phyloP scores from a whole-genome alignment of 37 sponge, comb jelly and placozoan genomes.

The Aplysina aerophoba region DNA sequence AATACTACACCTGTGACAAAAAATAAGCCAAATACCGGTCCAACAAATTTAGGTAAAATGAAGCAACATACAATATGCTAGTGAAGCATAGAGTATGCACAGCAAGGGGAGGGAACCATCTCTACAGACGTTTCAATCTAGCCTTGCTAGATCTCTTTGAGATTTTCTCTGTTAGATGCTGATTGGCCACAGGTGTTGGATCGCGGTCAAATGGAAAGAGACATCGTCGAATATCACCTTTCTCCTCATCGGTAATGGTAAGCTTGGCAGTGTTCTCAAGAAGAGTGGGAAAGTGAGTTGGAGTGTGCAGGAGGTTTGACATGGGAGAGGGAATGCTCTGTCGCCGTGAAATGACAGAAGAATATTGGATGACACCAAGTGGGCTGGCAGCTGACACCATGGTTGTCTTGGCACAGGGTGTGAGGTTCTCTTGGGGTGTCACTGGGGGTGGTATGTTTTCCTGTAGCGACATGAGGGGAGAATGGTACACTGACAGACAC shows the following conservation, averaged over 20 bases:
- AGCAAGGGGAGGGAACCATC: background rate
- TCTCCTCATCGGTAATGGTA: background rate
- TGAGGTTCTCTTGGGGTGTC: background rate
- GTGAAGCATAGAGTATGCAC: too few relatives aligned
- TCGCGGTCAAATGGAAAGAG: slow-evolving; percentile 25
- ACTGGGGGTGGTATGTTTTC: background rate
- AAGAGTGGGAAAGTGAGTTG: background rate
- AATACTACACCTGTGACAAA: background rate
- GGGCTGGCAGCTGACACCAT: background rate
- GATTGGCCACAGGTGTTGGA: background rate
- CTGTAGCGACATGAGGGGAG: background rate
- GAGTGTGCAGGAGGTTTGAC: background rate
- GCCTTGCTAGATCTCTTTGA: slow-evolving; percentile 22
- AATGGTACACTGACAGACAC: too few relatives aligned
- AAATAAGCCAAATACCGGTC: background rate
- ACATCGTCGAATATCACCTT: slow-evolving; percentile 28
- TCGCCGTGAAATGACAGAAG: background rate
- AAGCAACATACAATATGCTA: too few relatives aligned
- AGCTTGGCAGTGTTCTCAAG: background rate
- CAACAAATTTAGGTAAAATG: too few relatives aligned
- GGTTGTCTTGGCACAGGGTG: too few relatives aligned
- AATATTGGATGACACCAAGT: slow-evolving; percentile 4
- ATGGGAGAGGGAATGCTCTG: background rate
- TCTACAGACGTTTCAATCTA: slow-evolving; percentile 12
- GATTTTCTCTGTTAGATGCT: background rate